Conservation (phyloP, 2,113 vertebrate species). For the Neotoma lepida region DNA sequence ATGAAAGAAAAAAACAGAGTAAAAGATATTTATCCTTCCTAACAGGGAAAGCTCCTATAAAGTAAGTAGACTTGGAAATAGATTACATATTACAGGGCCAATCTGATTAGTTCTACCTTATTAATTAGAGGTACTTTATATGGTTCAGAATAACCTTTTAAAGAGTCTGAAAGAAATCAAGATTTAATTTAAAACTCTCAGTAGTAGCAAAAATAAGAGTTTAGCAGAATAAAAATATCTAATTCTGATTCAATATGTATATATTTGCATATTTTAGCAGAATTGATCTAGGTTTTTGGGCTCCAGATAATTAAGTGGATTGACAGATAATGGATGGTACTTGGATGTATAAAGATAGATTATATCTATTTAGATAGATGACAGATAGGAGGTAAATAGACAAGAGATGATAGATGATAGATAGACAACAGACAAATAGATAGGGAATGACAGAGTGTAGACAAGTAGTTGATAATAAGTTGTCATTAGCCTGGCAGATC, state of each 20-base stretch:
- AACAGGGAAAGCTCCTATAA: neutral
- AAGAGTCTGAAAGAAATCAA: neutral
- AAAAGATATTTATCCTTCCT: neutral
- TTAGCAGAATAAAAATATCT: neutral
- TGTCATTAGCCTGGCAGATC: neutral
- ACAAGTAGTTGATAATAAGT: neutral
- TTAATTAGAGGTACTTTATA: neutral
- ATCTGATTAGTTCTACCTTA: neutral
- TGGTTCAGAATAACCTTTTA: neutral
- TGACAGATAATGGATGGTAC: neutral
- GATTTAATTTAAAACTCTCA: neutral
- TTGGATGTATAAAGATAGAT: neutral
- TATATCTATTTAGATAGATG: neutral
- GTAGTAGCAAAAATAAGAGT: neutral
- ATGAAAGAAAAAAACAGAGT: neutral
- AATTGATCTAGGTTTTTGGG: neutral
- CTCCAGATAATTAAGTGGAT: neutral
- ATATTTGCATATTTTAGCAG: neutral
- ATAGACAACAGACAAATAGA: neutral
- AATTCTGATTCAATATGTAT: neutral
- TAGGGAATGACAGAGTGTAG: neutral
- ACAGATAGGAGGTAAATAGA: neutral
- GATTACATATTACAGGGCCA: neutral
- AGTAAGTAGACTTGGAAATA: neutral
- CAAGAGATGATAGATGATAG: neutral